These are phyloP conservation scores for Drosophila sp. DNA, from an alignment of 1,140 invertebrate genomes.

Conservation along the genomic window DNA sequence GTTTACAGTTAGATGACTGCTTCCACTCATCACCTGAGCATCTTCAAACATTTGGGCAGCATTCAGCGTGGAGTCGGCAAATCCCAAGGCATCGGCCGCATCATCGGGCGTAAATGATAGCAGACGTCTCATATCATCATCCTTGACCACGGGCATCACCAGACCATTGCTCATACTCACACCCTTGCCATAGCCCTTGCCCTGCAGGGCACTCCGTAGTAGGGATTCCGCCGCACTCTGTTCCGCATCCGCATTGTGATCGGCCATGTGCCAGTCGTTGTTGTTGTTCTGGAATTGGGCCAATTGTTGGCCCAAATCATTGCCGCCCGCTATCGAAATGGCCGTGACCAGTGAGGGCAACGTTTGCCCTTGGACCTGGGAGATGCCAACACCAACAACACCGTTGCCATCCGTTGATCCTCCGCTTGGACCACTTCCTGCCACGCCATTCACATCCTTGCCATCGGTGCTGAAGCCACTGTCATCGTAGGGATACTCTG, in stretches of 20 bases:
- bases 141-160: conserved; percentile 83
- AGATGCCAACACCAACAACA: conserved; percentile 63
- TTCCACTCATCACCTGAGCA: conserved; percentile 50
- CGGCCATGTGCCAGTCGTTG: conserved; percentile 90
- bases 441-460: conserved; percentile 84
- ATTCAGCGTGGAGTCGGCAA: conserved; percentile 75
- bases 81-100: conserved; percentile 73
- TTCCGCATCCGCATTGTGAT: conserved; percentile 87
- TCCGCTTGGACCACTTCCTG: conserved; percentile 27
- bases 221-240: conserved; percentile 88
- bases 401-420: conserved; percentile 33
- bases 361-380: conserved; percentile 61
- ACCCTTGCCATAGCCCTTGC: conserved; percentile 85
- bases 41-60: conserved; percentile 81
- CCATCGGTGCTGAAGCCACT: conserved; percentile 87
- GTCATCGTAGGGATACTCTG: conserved; percentile 88
- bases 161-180: conserved; percentile 85
- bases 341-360: conserved; percentile 79
- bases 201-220: conserved; percentile 91
- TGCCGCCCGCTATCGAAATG: conserved; percentile 84
- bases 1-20: conserved; percentile 25
- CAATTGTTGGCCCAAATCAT: conserved; percentile 71
- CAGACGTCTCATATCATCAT: conserved; percentile 83
- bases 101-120: conserved; percentile 79
- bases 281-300: conserved; percentile 89